phyloP scores from a whole-genome alignment of 2,888 invertebrate genomes.

The Lordiphosa fenestrarum region DNA sequence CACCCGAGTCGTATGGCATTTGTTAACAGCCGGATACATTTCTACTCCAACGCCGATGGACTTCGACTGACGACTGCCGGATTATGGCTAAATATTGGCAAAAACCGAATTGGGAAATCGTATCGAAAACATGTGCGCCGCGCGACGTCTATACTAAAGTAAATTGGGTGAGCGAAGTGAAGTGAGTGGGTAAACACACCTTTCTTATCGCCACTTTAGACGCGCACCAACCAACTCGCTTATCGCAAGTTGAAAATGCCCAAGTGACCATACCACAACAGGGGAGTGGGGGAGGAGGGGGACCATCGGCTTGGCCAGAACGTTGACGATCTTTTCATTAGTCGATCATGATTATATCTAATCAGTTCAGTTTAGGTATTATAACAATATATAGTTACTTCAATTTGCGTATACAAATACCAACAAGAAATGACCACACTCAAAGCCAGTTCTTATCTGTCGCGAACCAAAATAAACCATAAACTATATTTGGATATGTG shows the following conservation, averaged over 20 bases:
- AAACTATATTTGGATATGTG: too few species aligned
- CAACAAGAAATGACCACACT: too few species aligned
- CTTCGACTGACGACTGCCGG: slow-evolving; percentile 46
- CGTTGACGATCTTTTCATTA: slow-evolving; percentile 11
- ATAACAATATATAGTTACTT: too few species aligned
- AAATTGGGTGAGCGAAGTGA: background rate
- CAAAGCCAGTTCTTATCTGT: too few species aligned
- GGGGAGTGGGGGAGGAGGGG: too few species aligned
- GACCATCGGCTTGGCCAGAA: too few species aligned
- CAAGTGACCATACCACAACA: slow-evolving; percentile 40
- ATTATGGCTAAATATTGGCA: slow-evolving; percentile 28
- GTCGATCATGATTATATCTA: slow-evolving; percentile 16
- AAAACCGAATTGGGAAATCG: slow-evolving; percentile 22
- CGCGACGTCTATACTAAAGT: slow-evolving; percentile 12
- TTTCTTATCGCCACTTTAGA: slow-evolving; percentile 50
- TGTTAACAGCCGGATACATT: slow-evolving; percentile 34
- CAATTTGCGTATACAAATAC: too few species aligned
- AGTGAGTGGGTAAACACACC: slow-evolving; percentile 19
- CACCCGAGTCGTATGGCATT: slow-evolving; percentile 3
- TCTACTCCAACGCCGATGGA: slow-evolving; percentile 38
- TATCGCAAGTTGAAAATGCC: slow-evolving; percentile 53
- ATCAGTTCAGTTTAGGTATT: too few species aligned
- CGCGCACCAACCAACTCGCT: slow-evolving; percentile 13
- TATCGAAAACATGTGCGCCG: slow-evolving; percentile 46
- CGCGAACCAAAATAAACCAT: too few species aligned